phyloP scores from a whole-genome alignment of 2,113 vertebrate species.

The Megaceryle torquata region DNA sequence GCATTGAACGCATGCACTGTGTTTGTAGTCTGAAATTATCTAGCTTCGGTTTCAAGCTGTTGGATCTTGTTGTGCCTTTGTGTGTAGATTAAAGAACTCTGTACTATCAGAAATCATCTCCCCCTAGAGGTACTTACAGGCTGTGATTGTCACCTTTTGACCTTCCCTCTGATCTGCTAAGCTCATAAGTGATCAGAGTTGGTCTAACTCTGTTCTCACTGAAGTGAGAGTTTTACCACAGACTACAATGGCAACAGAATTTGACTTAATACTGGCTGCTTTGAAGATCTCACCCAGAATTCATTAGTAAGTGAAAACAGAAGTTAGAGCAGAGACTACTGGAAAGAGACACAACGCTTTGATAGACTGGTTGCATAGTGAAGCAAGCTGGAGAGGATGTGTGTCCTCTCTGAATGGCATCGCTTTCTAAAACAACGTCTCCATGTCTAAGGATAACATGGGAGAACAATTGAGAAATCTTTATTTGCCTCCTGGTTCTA shows the following conservation, averaged over 20 bases:
- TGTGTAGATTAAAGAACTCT: conserved; percentile 49
- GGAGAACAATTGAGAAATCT: not conserved
- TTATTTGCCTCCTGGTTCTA: not conserved
- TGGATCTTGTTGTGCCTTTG: conserved; percentile 30
- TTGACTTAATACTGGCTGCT: not conserved
- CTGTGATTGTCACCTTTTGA: conserved; percentile 48
- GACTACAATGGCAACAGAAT: not conserved
- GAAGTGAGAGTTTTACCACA: conserved; percentile 22
- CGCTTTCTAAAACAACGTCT: fast-evolving
- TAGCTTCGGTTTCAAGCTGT: not conserved
- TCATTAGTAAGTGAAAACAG: not conserved
- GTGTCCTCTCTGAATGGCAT: not conserved
- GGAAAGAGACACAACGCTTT: not conserved
- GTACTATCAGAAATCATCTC: conserved; percentile 16
- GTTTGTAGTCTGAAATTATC: conserved; percentile 39
- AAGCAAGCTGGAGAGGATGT: not conserved
- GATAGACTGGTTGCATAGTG: not conserved
- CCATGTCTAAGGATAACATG: not conserved
- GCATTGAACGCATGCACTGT: not conserved
- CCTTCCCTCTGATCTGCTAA: conserved; percentile 49
- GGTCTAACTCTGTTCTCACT: conserved; percentile 10
- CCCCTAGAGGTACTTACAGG: conserved; percentile 11
- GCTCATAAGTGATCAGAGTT: not conserved
- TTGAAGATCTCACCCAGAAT: conserved; percentile 8
- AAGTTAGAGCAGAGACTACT: not conserved